Evolutionary conservation across 2,888 invertebrate species (phyloP), one percentile per base, ranked within the genome.

Genomic region (Drosophila aldrichi): DNA sequence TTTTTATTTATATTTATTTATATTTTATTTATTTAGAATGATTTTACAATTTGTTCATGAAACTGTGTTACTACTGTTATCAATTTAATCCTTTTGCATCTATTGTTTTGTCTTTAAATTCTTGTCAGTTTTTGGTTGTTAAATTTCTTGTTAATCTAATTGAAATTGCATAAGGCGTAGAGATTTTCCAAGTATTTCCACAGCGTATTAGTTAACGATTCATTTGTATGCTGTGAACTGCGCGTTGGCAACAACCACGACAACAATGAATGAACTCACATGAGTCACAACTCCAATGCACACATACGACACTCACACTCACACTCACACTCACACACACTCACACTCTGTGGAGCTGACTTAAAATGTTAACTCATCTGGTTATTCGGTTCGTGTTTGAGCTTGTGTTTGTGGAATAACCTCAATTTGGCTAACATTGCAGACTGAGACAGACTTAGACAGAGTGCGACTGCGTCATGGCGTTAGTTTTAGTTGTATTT

Each of bases 281-380:
- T 82, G 82, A 79, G 62, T 82, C 79, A 82, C 64, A 66, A 61
- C 55, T 66, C 56, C 64, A 69, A 16, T 18, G 48, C 32, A 62
- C 41, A 58, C 18, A 40, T 20, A 32, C 55, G 46, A 51, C 40
- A 22, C 25, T 29, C 8, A 64, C n/a, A 44, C 18, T 51, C 49
- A 52, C 48, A 74, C 55, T 9, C 32, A 38, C 55, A 56, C 48
- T 18, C 32, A 57, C 8, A 40, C 16, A 58, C 44, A 70, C 56
- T 60, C 34, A 44, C 48, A 38, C 14, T 44, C 22, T 40, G 48
- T 16, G 52, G 62, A 69, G 48, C 62, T 68, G 79, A 82, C 82
- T 61, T 74, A 52, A 82, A 80, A 70, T 90, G 90, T 90, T 86
- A 86, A 89, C 85, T 86, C 90, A 90, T 90, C 82, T 75, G 75